Percentiles rank a stretch among this genome's conserved stretches.
phyloP scores from a whole-genome alignment of 1,140 invertebrate species.

The Leptestheria dahalacensis region DNA sequence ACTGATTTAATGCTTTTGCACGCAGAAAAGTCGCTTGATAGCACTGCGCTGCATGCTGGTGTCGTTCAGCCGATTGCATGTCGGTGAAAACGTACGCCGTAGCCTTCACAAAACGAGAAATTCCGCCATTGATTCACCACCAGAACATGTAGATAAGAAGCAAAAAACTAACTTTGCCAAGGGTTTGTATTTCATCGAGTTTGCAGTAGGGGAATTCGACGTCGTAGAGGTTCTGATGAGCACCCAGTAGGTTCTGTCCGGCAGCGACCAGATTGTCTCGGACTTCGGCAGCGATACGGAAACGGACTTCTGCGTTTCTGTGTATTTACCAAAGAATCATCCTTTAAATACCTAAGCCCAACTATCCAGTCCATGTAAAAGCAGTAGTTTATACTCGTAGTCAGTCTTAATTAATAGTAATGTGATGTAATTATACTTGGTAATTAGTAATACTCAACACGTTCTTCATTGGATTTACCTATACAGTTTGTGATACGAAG shows the following conservation, averaged over 20 bases:
- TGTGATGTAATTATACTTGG: too few species aligned
- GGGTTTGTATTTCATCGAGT: slow-evolving; percentile 32
- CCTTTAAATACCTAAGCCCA: too few species aligned
- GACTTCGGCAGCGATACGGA: slow-evolving; percentile 34
- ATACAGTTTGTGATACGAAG: too few species aligned
- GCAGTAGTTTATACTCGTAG: too few species aligned
- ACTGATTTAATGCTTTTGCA: slow-evolving; percentile 34
- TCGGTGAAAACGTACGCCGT: slow-evolving; percentile 37
- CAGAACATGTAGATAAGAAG: too few species aligned
- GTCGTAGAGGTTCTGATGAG: slow-evolving; percentile 35
- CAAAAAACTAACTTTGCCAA: slow-evolving; percentile 30
- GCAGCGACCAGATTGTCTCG: slow-evolving; percentile 40
- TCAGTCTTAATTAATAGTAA: too few species aligned
- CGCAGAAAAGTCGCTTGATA: slow-evolving; percentile 33
- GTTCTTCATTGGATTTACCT: too few species aligned
- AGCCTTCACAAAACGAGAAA: slow-evolving; percentile 22
- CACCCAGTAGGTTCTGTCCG: slow-evolving; percentile 35
- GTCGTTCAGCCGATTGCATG: slow-evolving; percentile 30
- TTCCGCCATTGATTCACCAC: not conserved
- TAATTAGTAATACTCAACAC: too few species aligned
- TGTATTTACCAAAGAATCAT: not conserved
- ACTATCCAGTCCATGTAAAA: too few species aligned
- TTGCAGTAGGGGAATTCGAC: slow-evolving; percentile 42
- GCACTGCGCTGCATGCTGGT: slow-evolving; percentile 31
- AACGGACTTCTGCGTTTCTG: slow-evolving; percentile 28